These are phyloP conservation scores for Coptodon rendalli DNA, from an alignment of 2,113 vertebrate genomes.

Conservation along the genomic window DNA sequence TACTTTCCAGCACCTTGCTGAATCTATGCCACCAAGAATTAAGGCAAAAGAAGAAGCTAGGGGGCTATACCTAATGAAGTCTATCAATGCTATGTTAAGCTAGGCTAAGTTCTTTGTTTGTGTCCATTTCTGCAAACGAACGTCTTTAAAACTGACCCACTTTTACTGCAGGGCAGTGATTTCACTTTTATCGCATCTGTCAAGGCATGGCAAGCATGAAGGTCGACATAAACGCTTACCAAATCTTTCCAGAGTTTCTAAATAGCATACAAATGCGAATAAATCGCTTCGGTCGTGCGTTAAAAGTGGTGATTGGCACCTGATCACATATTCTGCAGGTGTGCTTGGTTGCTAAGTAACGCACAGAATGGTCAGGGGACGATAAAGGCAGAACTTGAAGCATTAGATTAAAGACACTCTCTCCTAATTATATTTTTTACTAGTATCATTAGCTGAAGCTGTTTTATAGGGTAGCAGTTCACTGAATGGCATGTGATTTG, in stretches of 20 bases:
- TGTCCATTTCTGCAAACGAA: background rate
- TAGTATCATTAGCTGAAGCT: background rate
- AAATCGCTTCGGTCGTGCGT: no score
- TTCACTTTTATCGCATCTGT: background rate
- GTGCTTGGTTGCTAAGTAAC: slow-evolving; percentile 17
- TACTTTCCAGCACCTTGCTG: background rate
- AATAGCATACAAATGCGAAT: background rate
- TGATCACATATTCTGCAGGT: background rate
- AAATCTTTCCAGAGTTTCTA: background rate
- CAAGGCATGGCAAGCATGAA: background rate
- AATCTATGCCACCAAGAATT: background rate
- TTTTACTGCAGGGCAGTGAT: background rate
- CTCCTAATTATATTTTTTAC: background rate
- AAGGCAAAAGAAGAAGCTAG: background rate
- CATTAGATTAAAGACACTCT: background rate
- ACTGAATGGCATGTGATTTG: background rate
- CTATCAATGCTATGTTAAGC: background rate
- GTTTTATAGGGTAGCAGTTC: background rate
- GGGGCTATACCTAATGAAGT: background rate
- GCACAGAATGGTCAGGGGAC: fast-evolving
- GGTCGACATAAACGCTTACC: background rate
- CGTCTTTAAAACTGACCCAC: background rate
- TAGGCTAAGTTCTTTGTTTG: background rate
- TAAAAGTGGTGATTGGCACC: background rate
- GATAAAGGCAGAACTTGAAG: fast-evolving